A percentile compares a stretch with the other conserved stretches of the same genome.
Conservation (phyloP, 1,140 invertebrate species). For the Forficula auricularia region DNA sequence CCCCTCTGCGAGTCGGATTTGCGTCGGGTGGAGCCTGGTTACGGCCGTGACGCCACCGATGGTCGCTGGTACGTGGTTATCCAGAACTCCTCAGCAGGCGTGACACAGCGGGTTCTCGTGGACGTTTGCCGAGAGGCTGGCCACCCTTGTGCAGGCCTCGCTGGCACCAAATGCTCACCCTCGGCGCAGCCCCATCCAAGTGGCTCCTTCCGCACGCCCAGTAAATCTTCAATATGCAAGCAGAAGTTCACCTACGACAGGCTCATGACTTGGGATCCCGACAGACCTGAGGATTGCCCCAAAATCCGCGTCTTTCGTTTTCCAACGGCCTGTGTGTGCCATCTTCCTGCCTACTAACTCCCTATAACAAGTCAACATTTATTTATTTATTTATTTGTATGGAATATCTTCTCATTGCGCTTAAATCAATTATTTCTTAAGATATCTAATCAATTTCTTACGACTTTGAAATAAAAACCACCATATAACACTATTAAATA, state of each 20-base stretch:
- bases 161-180: conserved; percentile 3
- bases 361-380: too few relatives aligned
- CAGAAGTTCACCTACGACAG: conserved; percentile 7
- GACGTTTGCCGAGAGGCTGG: conserved; percentile 7
- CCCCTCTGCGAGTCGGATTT: conserved; percentile 6
- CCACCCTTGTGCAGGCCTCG: conserved; percentile 5
- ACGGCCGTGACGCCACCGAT: conserved; percentile 8
- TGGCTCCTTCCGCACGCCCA: too few relatives aligned
- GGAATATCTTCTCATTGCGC: too few relatives aligned
- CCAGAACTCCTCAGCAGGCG: conserved; percentile 1
- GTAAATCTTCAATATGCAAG: conserved; percentile 7
- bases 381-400: too few relatives aligned
- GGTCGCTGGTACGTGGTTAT: conserved; percentile 11
- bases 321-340: conserved; percentile 11
- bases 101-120: conserved; percentile 7
- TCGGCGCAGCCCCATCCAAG: too few relatives aligned
- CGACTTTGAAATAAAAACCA: too few relatives aligned
- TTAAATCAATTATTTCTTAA: too few relatives aligned
- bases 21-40: conserved; percentile 9
- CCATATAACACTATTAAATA: too few relatives aligned
- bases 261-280: conserved; percentile 12
- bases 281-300: conserved; percentile 11
- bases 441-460: too few relatives aligned
- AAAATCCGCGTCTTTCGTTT: conserved; percentile 7
- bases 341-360: conserved; percentile 3